phyloP scores from a whole-genome alignment of 2,113 vertebrate genomes.

The Lycaon pictus region DNA sequence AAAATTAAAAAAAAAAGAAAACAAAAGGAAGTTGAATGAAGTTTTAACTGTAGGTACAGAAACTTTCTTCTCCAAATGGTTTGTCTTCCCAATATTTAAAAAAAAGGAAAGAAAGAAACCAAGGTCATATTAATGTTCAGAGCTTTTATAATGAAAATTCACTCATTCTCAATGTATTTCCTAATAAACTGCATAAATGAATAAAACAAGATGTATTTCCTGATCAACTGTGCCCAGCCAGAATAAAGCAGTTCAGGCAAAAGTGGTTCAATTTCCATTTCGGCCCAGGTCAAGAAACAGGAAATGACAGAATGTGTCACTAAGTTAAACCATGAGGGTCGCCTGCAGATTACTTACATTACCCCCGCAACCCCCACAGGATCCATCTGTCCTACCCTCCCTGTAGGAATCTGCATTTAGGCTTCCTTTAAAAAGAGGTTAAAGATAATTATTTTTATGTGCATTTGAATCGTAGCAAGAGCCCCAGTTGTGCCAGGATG shows the following conservation, averaged over 20 bases:
- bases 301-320: background rate
- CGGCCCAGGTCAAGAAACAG: background rate
- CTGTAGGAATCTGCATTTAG: background rate
- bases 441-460: background rate
- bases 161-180: background rate
- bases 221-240: background rate
- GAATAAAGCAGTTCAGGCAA: background rate
- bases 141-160: background rate
- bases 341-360: background rate
- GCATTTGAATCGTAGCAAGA: conserved; percentile 19
- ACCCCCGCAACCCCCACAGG: background rate
- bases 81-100: background rate
- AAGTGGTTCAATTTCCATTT: background rate
- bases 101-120: background rate
- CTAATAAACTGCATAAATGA: background rate
- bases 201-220: background rate
- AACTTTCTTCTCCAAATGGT: background rate
- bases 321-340: background rate
- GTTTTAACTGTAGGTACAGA: background rate
- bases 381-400: background rate
- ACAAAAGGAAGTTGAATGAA: background rate
- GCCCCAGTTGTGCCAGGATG: background rate
- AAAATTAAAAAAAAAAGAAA: background rate
- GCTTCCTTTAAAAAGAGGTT: conserved; percentile 3
- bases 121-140: background rate